phyloP scores from a whole-genome alignment of 2,113 vertebrate species.

The Atrichornis clamosus region DNA sequence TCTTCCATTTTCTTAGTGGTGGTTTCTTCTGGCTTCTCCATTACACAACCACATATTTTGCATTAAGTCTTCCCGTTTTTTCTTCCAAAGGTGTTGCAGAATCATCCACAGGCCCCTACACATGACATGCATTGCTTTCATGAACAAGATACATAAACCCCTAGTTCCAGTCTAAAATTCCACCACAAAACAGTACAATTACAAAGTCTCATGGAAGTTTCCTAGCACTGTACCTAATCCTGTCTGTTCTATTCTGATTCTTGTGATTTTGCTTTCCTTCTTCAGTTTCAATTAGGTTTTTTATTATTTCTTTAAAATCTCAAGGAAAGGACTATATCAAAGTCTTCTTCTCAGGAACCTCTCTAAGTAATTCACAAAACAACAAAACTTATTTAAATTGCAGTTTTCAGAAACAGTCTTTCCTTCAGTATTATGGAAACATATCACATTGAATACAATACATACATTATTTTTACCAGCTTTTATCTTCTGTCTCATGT shows the following conservation, averaged over 20 bases:
- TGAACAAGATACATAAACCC: background rate
- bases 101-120: background rate
- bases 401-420: background rate
- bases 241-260: background rate
- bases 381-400: background rate
- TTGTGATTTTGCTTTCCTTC: background rate
- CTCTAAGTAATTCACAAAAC: background rate
- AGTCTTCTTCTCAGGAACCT: background rate
- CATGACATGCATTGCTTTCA: background rate
- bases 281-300: background rate
- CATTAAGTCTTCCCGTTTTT: background rate
- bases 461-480: background rate
- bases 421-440: background rate
- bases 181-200: background rate
- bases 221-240: background rate
- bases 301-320: background rate
- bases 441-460: background rate
- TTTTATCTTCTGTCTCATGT: background rate
- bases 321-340: background rate
- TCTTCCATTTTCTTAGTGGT: background rate
- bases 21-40: background rate
- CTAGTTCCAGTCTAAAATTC: background rate
- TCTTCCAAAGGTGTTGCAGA: background rate
- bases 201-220: background rate
- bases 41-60: background rate